A percentile compares a stretch with the other conserved stretches of the same genome.
phyloP scores from a whole-genome alignment of 2,888 invertebrate genomes.

The Macrosiphum euphorbiae region DNA sequence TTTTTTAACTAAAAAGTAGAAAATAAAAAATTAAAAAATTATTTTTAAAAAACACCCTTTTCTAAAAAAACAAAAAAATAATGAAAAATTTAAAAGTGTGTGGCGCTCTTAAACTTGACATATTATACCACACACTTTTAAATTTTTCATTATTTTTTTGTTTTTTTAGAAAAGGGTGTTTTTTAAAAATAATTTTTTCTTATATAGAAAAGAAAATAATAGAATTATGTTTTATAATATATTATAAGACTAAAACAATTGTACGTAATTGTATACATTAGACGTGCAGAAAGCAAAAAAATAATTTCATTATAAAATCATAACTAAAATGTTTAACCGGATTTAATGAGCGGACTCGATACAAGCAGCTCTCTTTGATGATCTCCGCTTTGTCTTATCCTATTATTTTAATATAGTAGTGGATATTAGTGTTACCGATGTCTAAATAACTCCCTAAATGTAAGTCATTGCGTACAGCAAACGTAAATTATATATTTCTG shows the following conservation, averaged over 20 bases:
- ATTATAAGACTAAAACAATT: neutral
- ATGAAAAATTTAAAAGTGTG: too few species aligned
- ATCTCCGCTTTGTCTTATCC: conserved; percentile 4
- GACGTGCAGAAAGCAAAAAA: neutral
- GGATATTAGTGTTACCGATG: neutral
- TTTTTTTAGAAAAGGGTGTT: too few species aligned
- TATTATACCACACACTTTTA: too few species aligned
- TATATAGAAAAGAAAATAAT: neutral
- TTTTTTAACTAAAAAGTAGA: too few species aligned
- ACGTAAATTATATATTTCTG: neutral
- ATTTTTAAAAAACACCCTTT: too few species aligned
- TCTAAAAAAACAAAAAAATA: too few species aligned
- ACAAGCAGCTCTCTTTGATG: neutral
- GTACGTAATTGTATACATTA: neutral
- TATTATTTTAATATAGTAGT: neutral
- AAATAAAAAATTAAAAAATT: too few species aligned
- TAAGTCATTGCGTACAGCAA: neutral
- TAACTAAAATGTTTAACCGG: neutral
- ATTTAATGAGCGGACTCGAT: neutral
- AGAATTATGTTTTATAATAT: neutral
- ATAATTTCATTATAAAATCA: neutral
- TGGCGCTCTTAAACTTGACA: too few species aligned
- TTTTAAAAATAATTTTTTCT: too few species aligned
- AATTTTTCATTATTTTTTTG: too few species aligned
- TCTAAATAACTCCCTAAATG: neutral